Evolutionary conservation across 2,888 invertebrate genomes (phyloP).

Genomic region (Sturmia bella): DNA sequence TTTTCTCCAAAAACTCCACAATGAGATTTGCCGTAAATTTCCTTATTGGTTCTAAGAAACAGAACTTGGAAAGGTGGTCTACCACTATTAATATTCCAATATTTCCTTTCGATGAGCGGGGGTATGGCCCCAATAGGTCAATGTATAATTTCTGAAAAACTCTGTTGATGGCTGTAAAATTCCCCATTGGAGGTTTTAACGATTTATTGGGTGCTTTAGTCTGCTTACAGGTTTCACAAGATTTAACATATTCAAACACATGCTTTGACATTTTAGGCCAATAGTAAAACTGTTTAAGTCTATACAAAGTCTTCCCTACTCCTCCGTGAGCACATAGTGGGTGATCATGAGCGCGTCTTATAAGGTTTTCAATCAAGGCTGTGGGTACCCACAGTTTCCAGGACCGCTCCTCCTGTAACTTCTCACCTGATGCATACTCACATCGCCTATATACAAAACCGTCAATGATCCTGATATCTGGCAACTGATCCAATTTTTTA

Average conservation of each 20-base stretch:
- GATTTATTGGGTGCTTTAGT: conserved; percentile 2
- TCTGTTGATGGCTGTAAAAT: not conserved
- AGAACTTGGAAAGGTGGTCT: conserved; percentile 18
- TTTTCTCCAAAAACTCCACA: conserved; percentile 8
- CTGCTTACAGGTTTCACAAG: conserved; percentile 18
- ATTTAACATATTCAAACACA: not conserved
- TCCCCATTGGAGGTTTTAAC: conserved; percentile 10
- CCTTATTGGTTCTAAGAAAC: conserved; percentile 4
- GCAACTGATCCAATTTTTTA: not conserved
- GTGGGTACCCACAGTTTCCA: conserved; percentile 21
- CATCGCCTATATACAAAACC: conserved; percentile 1
- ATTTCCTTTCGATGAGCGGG: not conserved
- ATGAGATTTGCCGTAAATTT: conserved; percentile 5
- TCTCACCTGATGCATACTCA: not conserved
- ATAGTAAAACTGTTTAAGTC: conserved; percentile 7
- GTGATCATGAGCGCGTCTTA: conserved; percentile 13
- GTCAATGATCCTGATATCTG: not conserved
- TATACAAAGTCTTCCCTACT: conserved; percentile 1
- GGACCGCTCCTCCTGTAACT: not conserved
- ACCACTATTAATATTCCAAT: not conserved
- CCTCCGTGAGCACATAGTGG: no score
- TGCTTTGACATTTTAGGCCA: conserved; percentile 8
- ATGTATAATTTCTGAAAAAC: conserved; percentile 12
- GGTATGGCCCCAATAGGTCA: conserved; percentile 9
- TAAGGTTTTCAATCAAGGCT: not conserved